These are phyloP conservation scores for Drosophila nebulosa DNA, from an alignment of 1,140 invertebrate genomes.

Conservation along the genomic window DNA sequence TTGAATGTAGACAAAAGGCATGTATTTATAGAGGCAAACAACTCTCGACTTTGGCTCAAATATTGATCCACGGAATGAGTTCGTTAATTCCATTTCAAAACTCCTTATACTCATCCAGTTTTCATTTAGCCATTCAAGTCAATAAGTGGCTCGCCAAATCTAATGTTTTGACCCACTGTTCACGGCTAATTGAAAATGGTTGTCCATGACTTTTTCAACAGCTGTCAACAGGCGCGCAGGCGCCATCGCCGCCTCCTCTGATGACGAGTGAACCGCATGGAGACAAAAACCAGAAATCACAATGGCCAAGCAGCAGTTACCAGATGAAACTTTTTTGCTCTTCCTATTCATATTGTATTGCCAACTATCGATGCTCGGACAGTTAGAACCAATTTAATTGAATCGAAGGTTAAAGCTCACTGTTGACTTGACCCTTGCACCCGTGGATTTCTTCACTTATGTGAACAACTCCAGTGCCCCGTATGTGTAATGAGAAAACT, in stretches of 20 bases:
- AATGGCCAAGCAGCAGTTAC: not conserved
- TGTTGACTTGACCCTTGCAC: no score
- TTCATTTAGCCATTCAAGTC: not conserved
- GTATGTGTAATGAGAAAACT: no score
- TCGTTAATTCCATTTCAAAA: no score
- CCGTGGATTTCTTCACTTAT: no score
- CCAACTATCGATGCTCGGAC: not conserved
- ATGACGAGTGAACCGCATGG: not conserved
- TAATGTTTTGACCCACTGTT: not conserved
- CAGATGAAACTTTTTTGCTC: not conserved
- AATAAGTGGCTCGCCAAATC: not conserved
- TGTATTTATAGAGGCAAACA: no score
- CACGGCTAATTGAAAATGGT: constrained; percentile 4
- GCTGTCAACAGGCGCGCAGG: constrained; percentile 14
- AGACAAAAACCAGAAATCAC: not conserved
- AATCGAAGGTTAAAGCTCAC: no score
- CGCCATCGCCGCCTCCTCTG: not conserved
- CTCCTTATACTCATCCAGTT: no score
- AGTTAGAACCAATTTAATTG: no score
- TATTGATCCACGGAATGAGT: no score
- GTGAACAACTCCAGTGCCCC: no score
- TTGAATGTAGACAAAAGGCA: no score
- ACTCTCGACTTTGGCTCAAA: no score
- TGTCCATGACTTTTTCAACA: constrained; percentile 1
- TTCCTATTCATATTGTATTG: not conserved